phyloP scores from a whole-genome alignment of 53 echinoderm and acorn worm species.

The Apostichopus leukothele region DNA sequence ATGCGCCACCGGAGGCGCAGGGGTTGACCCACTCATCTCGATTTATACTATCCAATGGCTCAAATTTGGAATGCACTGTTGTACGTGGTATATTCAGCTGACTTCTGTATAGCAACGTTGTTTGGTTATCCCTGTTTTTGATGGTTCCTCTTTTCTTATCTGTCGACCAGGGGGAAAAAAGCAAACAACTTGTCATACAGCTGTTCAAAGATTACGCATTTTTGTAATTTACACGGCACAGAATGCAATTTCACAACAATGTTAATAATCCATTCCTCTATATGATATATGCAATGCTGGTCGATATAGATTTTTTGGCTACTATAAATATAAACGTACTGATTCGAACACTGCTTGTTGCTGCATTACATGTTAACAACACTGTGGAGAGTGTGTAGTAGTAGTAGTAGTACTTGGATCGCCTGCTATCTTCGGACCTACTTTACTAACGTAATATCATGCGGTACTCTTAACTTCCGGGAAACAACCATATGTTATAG shows the following conservation, averaged over 20 bases:
- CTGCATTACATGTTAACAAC: background rate
- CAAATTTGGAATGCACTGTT: slow-evolving; percentile 1
- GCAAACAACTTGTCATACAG: background rate
- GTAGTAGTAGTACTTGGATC: background rate
- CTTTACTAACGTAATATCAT: slow-evolving; percentile 35
- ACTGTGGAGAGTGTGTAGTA: background rate
- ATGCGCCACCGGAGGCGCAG: slow-evolving; percentile 55
- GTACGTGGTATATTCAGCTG: background rate
- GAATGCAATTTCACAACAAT: too few relatives aligned
- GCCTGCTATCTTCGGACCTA: background rate
- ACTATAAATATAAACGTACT: too few relatives aligned
- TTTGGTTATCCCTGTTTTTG: background rate
- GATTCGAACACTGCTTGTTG: too few relatives aligned
- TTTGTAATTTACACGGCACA: too few relatives aligned
- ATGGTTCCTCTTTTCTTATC: slow-evolving; percentile 8
- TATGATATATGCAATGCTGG: too few relatives aligned
- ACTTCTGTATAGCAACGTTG: background rate
- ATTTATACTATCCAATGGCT: background rate
- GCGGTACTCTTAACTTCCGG: slow-evolving; percentile 39
- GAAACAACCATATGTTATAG: slow-evolving; percentile 38
- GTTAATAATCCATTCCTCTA: too few relatives aligned
- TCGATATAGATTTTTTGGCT: too few relatives aligned
- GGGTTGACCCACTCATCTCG: slow-evolving; percentile 44
- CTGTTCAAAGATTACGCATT: too few relatives aligned
- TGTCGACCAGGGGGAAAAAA: background rate